Evolutionary conservation across 2,797 vertebrate species (phyloP), one percentile per base, ranked within the genome.

Genomic region (Notoglanidium macrostoma): DNA sequence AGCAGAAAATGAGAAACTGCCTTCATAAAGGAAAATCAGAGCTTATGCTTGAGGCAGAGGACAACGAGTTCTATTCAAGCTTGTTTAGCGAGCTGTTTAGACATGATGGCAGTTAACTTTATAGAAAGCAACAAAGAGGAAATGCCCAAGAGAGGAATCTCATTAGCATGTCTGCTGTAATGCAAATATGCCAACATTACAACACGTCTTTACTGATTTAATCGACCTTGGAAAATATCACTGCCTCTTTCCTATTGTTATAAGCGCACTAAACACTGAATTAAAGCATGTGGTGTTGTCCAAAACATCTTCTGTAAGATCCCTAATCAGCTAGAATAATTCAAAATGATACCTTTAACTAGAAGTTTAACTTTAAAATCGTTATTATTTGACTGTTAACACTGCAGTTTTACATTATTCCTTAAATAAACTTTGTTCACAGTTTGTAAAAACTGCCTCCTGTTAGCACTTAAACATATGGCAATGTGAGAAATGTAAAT

Each of bases 201-300:
- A 82, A 76, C 70, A 85, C 61, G 19, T 83, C 84, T 85, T 83
- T 88, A 88, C 77, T 74, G 78, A 88, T 44, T 82, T 85, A 88
- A 88, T 83, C 2, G 68, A 85, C 87, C 59, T 88, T 82, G 68
- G 19, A 85, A 85, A 88, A 88, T 82, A 82, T 82, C 84, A 32
- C 46, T 78, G 82, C 51, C 19, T 84, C 63, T 49, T 72, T 35
- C 51, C 32, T 26, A 19, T 61, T 14, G 32, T 84, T 79, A 49
- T 44, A 59, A 46, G 26, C 46, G 26, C 23, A 49, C 63, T 84
- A 54, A 61, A 49, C 63, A 72, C 51, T 84, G 68, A 77, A 87
- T 83, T 70, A 15, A 84, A 87, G 73, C 77, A 84, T 84, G 79
- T 87, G 54, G 7, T 78, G 76, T 68, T 68, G 19, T 40, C 19